Conservation (phyloP, 2,797 vertebrate species). For the Diglossa cyanea region DNA sequence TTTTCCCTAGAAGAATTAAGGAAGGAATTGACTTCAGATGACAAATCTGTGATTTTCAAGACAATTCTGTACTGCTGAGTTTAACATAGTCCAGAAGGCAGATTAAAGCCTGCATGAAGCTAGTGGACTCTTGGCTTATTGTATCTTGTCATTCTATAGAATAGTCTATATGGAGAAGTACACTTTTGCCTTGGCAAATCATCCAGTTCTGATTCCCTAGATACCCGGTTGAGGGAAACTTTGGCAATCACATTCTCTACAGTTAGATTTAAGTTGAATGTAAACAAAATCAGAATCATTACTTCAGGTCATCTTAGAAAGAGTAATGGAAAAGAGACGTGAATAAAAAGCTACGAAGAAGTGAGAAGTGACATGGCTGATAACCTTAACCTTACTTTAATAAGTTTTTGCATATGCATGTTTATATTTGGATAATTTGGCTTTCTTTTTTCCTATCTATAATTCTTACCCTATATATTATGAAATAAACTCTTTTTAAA, state of each 20-base stretch:
- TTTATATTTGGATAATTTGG: not conserved
- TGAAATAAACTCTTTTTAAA: not conserved
- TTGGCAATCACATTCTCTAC: not conserved
- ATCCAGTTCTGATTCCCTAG: not conserved
- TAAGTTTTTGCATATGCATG: not conserved
- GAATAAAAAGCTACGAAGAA: not conserved
- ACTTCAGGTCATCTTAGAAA: not conserved
- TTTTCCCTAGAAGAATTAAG: not conserved
- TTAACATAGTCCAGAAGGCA: not conserved
- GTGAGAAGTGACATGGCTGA: not conserved
- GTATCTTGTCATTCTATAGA: not conserved
- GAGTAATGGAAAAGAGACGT: not conserved
- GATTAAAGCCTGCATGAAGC: fast-evolving
- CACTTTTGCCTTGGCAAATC: not conserved
- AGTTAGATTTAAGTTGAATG: not conserved
- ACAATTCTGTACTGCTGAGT: not conserved
- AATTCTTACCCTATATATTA: not conserved
- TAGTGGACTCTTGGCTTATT: fast-evolving
- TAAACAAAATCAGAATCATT: not conserved
- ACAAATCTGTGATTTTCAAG: not conserved
- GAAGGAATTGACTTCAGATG: not conserved
- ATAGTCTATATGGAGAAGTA: not conserved
- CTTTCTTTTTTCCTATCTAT: not conserved
- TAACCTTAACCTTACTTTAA: not conserved
- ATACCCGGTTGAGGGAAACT: not conserved